Percentiles rank a stretch among this genome's conserved stretches.
phyloP scores from a whole-genome alignment of 2,888 invertebrate genomes.

The Protophormia terraenovae region DNA sequence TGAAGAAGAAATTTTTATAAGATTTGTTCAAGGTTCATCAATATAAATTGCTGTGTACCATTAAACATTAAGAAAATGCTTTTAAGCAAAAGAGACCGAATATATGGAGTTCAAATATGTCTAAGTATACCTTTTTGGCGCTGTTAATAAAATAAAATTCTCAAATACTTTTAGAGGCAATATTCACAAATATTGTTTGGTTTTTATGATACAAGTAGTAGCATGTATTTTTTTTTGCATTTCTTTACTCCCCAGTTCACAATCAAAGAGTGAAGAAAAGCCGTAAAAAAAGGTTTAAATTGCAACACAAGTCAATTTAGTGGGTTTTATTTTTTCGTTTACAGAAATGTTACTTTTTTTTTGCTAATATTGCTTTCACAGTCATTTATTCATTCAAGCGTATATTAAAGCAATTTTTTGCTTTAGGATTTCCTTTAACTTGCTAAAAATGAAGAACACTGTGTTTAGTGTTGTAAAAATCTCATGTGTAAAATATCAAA shows the following conservation, averaged over 20 bases:
- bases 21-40: too few relatives aligned
- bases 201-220: not conserved
- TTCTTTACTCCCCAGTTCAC: not conserved
- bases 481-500: slow-evolving; percentile 10
- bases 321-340: not conserved
- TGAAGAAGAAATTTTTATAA: too few relatives aligned
- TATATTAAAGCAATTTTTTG: not conserved
- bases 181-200: not conserved
- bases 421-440: not conserved
- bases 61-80: not conserved
- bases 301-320: slow-evolving; percentile 41
- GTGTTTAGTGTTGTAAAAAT: not conserved
- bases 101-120: too few relatives aligned
- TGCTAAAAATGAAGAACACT: not conserved
- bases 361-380: slow-evolving; percentile 20
- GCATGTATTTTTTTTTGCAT: not conserved
- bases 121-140: slow-evolving; percentile 22
- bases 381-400: slow-evolving; percentile 13
- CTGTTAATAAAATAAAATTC: slow-evolving; percentile 11
- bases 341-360: not conserved
- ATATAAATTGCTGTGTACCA: too few relatives aligned
- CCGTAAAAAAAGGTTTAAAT: not conserved
- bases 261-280: not conserved
- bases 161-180: not conserved
- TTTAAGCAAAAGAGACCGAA: not conserved